Percentiles rank a stretch among this genome's conserved stretches.
phyloP scores from a whole-genome alignment of 2,113 vertebrate species.

The Mustela nigripes region DNA sequence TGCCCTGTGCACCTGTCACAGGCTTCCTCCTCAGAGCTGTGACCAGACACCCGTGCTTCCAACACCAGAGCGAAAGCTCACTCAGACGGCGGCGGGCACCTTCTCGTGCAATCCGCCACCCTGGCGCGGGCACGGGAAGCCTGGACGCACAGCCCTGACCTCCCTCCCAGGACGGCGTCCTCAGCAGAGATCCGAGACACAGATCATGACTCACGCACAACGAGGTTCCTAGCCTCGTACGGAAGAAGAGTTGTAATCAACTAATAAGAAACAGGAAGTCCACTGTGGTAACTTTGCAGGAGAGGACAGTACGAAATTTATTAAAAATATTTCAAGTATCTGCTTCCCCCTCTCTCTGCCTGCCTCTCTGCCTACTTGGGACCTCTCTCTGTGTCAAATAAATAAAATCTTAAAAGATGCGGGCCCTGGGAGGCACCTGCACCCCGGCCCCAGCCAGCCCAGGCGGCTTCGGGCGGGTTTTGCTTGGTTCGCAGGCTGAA shows the following conservation, averaged over 20 bases:
- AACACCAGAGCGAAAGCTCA: no score
- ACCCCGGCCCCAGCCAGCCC: not conserved
- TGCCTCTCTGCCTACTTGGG: no score
- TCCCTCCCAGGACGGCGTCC: no score
- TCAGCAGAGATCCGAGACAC: no score
- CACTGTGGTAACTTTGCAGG: not conserved
- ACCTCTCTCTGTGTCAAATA: no score
- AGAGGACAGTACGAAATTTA: not conserved
- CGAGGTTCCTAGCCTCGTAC: not conserved
- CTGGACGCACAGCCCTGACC: not conserved
- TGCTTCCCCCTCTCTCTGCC: no score
- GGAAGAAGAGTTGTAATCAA: not conserved
- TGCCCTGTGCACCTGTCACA: not conserved
- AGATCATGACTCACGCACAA: fast-evolving
- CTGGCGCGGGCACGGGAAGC: not conserved
- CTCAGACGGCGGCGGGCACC: fast-evolving
- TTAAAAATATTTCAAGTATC: not conserved
- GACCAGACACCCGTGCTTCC: not conserved
- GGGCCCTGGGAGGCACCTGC: not conserved
- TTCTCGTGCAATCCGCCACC: not conserved
- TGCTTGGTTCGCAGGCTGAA: fast-evolving
- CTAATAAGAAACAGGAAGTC: not conserved
- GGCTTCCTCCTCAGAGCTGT: not conserved
- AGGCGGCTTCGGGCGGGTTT: fast-evolving
- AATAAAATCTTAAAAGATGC: not conserved